Evolutionary conservation across 1,140 invertebrate genomes (phyloP).

Genomic region (Glossosoma conforme): DNA sequence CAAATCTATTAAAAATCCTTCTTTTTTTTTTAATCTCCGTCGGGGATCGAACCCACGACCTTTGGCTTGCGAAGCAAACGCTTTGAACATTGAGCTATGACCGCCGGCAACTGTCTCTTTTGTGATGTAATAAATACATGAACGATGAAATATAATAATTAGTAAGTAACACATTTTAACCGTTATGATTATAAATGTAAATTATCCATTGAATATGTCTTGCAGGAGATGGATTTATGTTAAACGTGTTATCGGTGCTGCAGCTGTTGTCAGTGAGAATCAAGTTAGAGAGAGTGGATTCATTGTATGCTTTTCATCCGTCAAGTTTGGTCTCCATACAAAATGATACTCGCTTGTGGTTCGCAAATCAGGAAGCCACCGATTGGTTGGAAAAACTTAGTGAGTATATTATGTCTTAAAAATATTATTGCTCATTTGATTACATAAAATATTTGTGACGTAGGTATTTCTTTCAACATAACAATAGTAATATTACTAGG

Average conservation of each 20-base stretch:
- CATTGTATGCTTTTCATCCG: slow-evolving; percentile 82
- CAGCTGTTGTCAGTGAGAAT: slow-evolving; percentile 84
- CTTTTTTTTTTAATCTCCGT: no score
- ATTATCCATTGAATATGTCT: no score
- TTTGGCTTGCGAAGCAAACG: no score
- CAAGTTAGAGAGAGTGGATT: slow-evolving; percentile 78
- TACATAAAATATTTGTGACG: no score
- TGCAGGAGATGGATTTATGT: slow-evolving; percentile 86
- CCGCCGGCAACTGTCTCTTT: no score
- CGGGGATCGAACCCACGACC: no score
- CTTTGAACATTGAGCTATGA: no score
- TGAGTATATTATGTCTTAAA: slow-evolving; percentile 43
- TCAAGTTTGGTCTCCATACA: slow-evolving; percentile 69
- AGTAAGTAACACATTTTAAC: no score
- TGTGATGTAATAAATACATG: no score
- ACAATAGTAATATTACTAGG: neutral
- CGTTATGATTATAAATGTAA: neutral
- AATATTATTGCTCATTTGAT: slow-evolving; percentile 1
- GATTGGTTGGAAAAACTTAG: slow-evolving; percentile 67
- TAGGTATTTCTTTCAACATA: no score
- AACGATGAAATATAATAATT: no score
- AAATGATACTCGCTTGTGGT: slow-evolving; percentile 81
- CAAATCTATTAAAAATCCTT: no score
- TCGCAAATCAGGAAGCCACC: slow-evolving; percentile 71
- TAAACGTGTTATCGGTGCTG: slow-evolving; percentile 87